Base-by-base conservation (phyloP, 2,797 vertebrate genomes). In the Epinephelus malabaricus region DNA sequence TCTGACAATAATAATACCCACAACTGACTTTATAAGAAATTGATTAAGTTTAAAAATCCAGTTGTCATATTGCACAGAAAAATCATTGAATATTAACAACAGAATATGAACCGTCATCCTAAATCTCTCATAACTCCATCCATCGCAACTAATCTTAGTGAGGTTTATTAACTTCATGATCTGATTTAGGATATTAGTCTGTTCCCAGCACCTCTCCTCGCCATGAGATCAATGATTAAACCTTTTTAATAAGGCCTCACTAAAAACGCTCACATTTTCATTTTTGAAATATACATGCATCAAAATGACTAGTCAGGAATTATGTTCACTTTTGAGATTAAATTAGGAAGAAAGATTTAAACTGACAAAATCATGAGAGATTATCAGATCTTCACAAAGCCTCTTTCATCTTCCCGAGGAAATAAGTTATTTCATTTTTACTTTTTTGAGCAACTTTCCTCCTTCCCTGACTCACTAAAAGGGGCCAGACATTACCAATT, bases 311-410 rank as follows among this genome's bases (percentile, higher is more conserved):
- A 53, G 40, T 64, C 18, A 21, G 21, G 0, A 17, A 55, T 55
- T 21, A 30, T 21, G 17, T 53, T 64, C 46, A 45, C 43, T 8
- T 43, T n/a, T 38, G 34, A 63, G 13, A 69, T 50, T 23, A 15
- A 58, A 63, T 63, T 30, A 56, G 64, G 11, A 58, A 40, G 11
- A 69, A 50, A 69, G 14, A 63, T 75, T 60, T n/a, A 60, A 45
- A 45, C 18, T 55, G 53, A 72, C n/a, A 53, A 60, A 53, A 53
- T 53, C 63, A 25, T 2, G 12, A 72, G 21, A 72, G 46, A 50
- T 49, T n/a, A 65, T 53, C 27, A 60, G 10, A 56, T 61, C 21
- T 19, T 19, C 13, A 49, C 4, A 40, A 71, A 61, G n/a, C 56
- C 23, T 27, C 13, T 34, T 61, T 62, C 5, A 71, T 74, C 69